Base-by-base conservation (phyloP, 2,797 vertebrate genomes). In the Halcyon badia region DNA sequence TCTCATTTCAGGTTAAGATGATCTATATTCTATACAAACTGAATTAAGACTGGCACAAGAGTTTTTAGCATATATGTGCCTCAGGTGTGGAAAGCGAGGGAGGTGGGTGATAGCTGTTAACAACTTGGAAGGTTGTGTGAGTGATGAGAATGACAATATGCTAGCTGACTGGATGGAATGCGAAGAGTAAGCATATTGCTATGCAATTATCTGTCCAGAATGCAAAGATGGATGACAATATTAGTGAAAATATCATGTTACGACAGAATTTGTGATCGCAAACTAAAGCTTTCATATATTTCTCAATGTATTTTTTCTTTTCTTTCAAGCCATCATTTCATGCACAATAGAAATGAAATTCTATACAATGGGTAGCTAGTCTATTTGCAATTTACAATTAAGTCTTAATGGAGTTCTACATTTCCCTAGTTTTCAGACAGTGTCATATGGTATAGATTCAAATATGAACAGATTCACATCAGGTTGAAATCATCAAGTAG, bases 401-500 rank as follows among this genome's bases (percentile, higher is more conserved):
- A 5, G 1, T 83, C 94, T 85, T 44, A 85, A 58, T 52, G 35
- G 51, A 73, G 21, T 35, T 35, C 16, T 65, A 0, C 22, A 20
- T 84, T 85, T 70, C 25, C 41, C 14, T 44, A 17, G 13, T 62
- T 91, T 93, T 80, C 72, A 48, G 79, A 33, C 26, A 44, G 15
- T 42, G 31, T 87, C 75, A 48, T 66, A 84, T 80, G 84, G 24
- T 57, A 48, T 21, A 17, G 48, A 83, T 91, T 83, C 87, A 95
- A 84, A 77, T 57, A 84, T 13, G 39, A 95, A 60, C 19, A 77
- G 87, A 91, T 89, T 87, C 84, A 52, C 60, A 80, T 95, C 61
- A 96, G 69, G 57, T 83, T 95, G 89, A 92, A 91, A 93, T 91
- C 39, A 94, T 71, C 51, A 87, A 85, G 37, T 25, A 83, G 52